Evolutionary conservation across 2,888 invertebrate genomes (phyloP).

Genomic region (Nemotelus pantherinus): DNA sequence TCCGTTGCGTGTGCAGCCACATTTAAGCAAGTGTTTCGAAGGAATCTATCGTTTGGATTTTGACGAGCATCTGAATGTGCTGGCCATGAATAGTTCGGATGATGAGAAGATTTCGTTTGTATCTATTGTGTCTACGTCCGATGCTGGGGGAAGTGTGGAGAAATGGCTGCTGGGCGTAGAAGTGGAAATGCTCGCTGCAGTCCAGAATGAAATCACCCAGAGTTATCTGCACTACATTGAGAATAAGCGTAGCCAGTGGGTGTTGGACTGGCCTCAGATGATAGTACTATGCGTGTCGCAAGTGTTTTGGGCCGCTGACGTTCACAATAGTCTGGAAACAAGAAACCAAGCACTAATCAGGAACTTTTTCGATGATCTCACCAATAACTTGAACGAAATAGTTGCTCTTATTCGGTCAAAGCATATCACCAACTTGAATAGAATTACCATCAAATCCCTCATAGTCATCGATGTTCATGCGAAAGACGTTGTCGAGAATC

Average conservation of each 20-base stretch:
- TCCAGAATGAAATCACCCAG: constrained; percentile 64
- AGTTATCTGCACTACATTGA: constrained; percentile 64
- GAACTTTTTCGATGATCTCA: constrained; percentile 64
- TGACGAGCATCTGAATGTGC: constrained; percentile 67
- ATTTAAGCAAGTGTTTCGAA: constrained; percentile 76
- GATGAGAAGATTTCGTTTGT: constrained; percentile 70
- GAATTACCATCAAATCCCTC: constrained; percentile 75
- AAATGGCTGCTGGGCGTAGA: constrained; percentile 75
- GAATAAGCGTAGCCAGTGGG: constrained; percentile 67
- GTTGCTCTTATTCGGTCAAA: constrained; percentile 70
- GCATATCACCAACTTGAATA: constrained; percentile 67
- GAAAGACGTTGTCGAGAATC: constrained; percentile 72
- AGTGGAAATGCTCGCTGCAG: constrained; percentile 70
- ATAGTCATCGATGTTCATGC: constrained; percentile 79
- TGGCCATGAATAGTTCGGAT: constrained; percentile 70
- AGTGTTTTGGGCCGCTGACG: constrained; percentile 74
- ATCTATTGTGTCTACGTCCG: constrained; percentile 66
- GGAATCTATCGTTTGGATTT: constrained; percentile 70
- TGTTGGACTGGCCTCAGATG: constrained; percentile 72
- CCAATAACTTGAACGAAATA: constrained; percentile 67
- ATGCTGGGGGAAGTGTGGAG: constrained; percentile 71
- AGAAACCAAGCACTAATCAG: constrained; percentile 64
- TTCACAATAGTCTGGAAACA: constrained; percentile 68
- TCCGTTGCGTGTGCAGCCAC: constrained; percentile 70
- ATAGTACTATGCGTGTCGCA: constrained; percentile 70